Evolutionary conservation across 2,888 invertebrate species (phyloP).

Genomic region (Aleiodes testaceus): DNA sequence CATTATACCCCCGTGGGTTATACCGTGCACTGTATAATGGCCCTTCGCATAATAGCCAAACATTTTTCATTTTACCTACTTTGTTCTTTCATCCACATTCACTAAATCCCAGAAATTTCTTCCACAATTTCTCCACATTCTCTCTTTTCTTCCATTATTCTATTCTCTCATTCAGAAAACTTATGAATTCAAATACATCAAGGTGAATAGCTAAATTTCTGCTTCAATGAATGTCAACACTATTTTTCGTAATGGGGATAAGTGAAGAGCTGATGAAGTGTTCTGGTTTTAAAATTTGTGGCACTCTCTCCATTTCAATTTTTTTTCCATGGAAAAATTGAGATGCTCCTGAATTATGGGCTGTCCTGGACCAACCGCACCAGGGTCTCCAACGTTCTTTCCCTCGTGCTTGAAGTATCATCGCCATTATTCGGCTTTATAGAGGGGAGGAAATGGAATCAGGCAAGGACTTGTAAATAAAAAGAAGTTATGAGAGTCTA

Average conservation of each 20-base stretch:
- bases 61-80: slow-evolving; percentile 29
- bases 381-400: slow-evolving; percentile 36
- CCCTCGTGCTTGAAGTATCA: slow-evolving; percentile 55
- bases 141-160: too few species aligned
- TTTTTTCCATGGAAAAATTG: slow-evolving; percentile 68
- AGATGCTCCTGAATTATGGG: slow-evolving; percentile 71
- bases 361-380: slow-evolving; percentile 55
- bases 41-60: slow-evolving; percentile 20
- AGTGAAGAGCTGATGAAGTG: slow-evolving; percentile 6
- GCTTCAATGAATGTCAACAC: not conserved
- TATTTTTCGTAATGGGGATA: not conserved
- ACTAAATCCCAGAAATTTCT: slow-evolving; percentile 12
- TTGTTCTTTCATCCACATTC: slow-evolving; percentile 16
- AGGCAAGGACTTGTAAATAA: slow-evolving; percentile 64
- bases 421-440: slow-evolving; percentile 57
- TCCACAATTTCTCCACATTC: not conserved
- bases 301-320: slow-evolving; percentile 51
- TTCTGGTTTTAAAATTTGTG: slow-evolving; percentile 58
- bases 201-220: too few species aligned
- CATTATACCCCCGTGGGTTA: slow-evolving; percentile 64
- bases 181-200: too few species aligned
- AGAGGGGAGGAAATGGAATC: slow-evolving; percentile 41
- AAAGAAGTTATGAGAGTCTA: slow-evolving; percentile 59
- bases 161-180: too few species aligned
- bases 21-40: slow-evolving; percentile 14